Conservation (phyloP, 2,888 invertebrate species). For the Polia nebulosa region DNA sequence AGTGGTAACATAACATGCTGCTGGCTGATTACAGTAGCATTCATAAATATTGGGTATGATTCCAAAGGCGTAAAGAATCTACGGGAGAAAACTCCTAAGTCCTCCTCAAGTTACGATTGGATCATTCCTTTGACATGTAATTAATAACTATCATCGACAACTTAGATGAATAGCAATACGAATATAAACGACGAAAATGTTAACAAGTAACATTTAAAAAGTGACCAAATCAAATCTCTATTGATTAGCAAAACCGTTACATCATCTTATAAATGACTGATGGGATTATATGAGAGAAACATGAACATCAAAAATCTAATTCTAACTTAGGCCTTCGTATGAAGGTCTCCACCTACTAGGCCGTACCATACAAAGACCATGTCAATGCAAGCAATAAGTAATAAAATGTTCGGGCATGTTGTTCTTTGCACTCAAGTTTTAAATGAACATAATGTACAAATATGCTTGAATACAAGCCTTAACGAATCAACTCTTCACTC, state of each 20-base stretch:
- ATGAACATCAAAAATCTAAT: slow-evolving; percentile 53
- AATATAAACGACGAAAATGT: slow-evolving; percentile 3
- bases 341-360: slow-evolving; percentile 19
- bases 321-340: slow-evolving; percentile 52
- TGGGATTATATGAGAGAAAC: slow-evolving; percentile 52
- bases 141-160: not conserved
- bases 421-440: not conserved
- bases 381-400: not conserved
- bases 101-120: not conserved
- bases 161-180: slow-evolving; percentile 2
- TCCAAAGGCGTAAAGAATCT: not conserved
- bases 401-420: not conserved
- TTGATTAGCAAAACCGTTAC: slow-evolving; percentile 60
- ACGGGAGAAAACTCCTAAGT: not conserved
- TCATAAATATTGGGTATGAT: not conserved
- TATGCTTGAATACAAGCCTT: no score
- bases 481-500: no score
- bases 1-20: no score
- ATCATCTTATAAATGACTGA: slow-evolving; percentile 32
- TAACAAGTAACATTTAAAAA: slow-evolving; percentile 3
- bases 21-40: not conserved
- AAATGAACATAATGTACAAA: no score
- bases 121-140: not conserved
- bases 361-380: not conserved
- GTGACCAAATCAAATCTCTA: slow-evolving; percentile 40